Conservation (phyloP, 2,888 invertebrate genomes). For the Branchipolynoe longqiensis region DNA sequence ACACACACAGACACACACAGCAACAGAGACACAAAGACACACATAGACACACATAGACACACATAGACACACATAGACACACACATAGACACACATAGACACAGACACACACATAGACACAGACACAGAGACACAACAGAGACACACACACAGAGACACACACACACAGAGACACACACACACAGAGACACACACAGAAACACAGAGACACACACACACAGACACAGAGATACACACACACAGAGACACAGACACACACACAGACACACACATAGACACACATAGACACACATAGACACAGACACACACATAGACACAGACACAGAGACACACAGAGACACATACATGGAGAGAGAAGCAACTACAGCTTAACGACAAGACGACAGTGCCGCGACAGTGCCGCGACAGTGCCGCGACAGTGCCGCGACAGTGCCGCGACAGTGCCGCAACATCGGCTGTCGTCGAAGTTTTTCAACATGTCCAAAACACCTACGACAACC, state of each 20-base stretch:
- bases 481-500: too few relatives aligned
- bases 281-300: neutral
- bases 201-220: neutral
- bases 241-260: neutral
- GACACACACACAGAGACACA: neutral
- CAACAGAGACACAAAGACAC: neutral
- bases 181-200: neutral
- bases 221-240: neutral
- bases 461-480: too few relatives aligned
- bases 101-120: neutral
- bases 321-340: neutral
- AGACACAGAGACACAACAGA: neutral
- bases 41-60: neutral
- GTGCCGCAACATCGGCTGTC: too few relatives aligned
- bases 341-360: neutral
- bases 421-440: too few relatives aligned
- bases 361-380: neutral
- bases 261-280: neutral
- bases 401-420: too few relatives aligned
- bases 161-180: neutral
- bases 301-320: neutral
- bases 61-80: neutral
- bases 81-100: neutral
- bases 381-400: too few relatives aligned
- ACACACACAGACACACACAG: neutral